Conservation (phyloP, 2,113 vertebrate genomes). For the Zosterops pallidus region DNA sequence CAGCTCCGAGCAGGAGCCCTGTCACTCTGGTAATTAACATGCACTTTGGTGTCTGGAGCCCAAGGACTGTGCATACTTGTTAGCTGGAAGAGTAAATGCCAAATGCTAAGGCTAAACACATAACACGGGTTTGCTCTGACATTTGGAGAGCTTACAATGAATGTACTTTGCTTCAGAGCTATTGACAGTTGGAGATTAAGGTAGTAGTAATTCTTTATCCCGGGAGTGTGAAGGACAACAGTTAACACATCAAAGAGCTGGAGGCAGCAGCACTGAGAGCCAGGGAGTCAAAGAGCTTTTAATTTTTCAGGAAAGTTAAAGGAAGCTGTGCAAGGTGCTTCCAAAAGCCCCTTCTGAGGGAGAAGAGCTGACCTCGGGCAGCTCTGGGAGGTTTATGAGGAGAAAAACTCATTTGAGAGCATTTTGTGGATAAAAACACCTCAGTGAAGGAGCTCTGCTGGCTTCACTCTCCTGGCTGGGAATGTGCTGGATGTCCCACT, state of each 20-base stretch:
- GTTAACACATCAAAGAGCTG: slow-evolving; percentile 69
- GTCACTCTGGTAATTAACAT: slow-evolving; percentile 70
- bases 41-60: slow-evolving; percentile 55
- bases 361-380: background rate
- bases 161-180: slow-evolving; percentile 81
- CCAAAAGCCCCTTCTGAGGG: background rate
- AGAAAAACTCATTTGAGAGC: background rate
- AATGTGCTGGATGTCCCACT: accelerated
- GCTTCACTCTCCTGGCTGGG: accelerated
- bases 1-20: background rate
- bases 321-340: background rate
- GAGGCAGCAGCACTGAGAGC: slow-evolving; percentile 33
- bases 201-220: slow-evolving; percentile 74
- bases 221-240: slow-evolving; percentile 67
- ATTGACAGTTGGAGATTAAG: slow-evolving; percentile 82
- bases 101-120: slow-evolving; percentile 70
- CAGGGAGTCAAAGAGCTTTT: slow-evolving; percentile 28
- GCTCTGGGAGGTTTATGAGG: background rate
- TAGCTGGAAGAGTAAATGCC: slow-evolving; percentile 81
- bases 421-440: background rate
- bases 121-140: slow-evolving; percentile 74
- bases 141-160: slow-evolving; percentile 82
- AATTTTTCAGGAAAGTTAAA: slow-evolving; percentile 15
- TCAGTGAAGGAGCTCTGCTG: background rate
- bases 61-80: slow-evolving; percentile 68